A percentile compares a stretch with the other conserved stretches of the same genome.
phyloP scores from a whole-genome alignment of 2,888 invertebrate species.

The Thelaira solivaga region DNA sequence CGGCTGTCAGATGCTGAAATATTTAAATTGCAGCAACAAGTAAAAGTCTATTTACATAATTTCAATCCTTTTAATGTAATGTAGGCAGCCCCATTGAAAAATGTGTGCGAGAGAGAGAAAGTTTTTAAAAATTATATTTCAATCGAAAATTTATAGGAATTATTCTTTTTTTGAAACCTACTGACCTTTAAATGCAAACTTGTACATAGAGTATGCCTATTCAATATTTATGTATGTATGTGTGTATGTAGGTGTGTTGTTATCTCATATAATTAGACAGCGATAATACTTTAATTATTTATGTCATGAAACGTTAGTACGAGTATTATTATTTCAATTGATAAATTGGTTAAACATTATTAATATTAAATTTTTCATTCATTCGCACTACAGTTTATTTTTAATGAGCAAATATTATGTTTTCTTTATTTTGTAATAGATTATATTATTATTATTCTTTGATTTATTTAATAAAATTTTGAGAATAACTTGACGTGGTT shows the following conservation, averaged over 20 bases:
- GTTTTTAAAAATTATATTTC: too few relatives aligned
- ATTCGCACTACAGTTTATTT: conserved; percentile 10
- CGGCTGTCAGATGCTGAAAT: too few relatives aligned
- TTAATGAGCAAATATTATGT: conserved; percentile 20
- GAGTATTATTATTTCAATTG: too few relatives aligned
- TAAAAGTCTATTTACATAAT: too few relatives aligned
- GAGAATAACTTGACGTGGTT: conserved; percentile 40
- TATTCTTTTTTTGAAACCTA: background rate
- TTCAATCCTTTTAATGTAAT: too few relatives aligned
- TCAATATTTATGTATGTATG: background rate
- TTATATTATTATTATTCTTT: background rate
- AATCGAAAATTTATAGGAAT: too few relatives aligned
- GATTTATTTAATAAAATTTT: conserved; percentile 17
- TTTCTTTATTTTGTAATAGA: background rate
- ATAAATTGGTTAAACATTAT: too few relatives aligned
- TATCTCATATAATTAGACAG: conserved; percentile 23
- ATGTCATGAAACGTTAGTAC: background rate
- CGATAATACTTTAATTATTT: conserved; percentile 1
- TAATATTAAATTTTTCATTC: conserved; percentile 26
- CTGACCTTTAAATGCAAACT: background rate
- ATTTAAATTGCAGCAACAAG: too few relatives aligned
- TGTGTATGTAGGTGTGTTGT: background rate
- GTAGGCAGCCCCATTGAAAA: too few relatives aligned
- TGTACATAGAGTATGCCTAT: background rate
- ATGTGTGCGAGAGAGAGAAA: too few relatives aligned